phyloP scores from a whole-genome alignment of 2,888 invertebrate genomes.

The Uloborus plumipes region DNA sequence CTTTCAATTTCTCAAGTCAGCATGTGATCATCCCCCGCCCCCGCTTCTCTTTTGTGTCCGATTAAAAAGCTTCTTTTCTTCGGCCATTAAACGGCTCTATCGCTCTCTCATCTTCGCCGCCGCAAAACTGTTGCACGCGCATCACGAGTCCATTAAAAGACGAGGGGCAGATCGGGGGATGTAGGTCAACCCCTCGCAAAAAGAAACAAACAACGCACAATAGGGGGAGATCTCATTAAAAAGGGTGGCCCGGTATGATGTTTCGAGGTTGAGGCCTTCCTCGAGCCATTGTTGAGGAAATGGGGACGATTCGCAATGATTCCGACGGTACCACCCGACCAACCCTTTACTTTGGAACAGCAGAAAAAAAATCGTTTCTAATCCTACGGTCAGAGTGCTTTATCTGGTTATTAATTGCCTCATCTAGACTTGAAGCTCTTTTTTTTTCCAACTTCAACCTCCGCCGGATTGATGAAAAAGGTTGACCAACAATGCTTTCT shows the following conservation, averaged over 20 bases:
- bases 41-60: too few relatives aligned
- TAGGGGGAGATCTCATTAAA: slow-evolving; percentile 56
- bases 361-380: slow-evolving; percentile 2
- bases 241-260: slow-evolving; percentile 36
- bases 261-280: slow-evolving; percentile 56
- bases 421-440: neutral
- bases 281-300: slow-evolving; percentile 56
- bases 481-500: too few relatives aligned
- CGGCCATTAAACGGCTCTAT: too few relatives aligned
- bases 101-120: slow-evolving; percentile 2
- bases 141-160: slow-evolving; percentile 38
- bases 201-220: slow-evolving; percentile 50
- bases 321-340: slow-evolving; percentile 23
- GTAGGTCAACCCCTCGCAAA: slow-evolving; percentile 39
- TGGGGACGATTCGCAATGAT: slow-evolving; percentile 23
- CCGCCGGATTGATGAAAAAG: too few relatives aligned
- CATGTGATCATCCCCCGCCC: too few relatives aligned
- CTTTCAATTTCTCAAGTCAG: too few relatives aligned
- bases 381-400: neutral
- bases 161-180: slow-evolving; percentile 36
- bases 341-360: too few relatives aligned
- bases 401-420: slow-evolving; percentile 1
- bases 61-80: too few relatives aligned
- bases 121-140: slow-evolving; percentile 32
- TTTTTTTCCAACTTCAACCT: too few relatives aligned